A percentile compares a stretch with the other conserved stretches of the same genome.
phyloP scores from a whole-genome alignment of 1,140 invertebrate genomes.

The Euura lappo region DNA sequence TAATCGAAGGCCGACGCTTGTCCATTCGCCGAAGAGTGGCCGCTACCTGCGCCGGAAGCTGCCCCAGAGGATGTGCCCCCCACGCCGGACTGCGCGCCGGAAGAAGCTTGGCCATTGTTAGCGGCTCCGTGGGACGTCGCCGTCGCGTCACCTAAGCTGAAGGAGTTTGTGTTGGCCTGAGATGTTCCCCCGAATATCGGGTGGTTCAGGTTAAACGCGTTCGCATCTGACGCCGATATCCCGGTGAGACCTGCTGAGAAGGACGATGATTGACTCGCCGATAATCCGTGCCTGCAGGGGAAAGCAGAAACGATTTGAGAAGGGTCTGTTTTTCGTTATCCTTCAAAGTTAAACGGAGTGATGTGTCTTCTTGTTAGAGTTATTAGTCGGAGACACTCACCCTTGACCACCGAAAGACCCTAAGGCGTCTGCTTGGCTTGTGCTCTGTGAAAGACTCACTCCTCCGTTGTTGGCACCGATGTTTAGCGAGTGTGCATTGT shows the following conservation, averaged over 20 bases:
- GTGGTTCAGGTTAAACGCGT: conserved; percentile 36
- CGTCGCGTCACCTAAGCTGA: conserved; percentile 40
- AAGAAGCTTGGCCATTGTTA: conserved; percentile 39
- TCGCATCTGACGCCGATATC: conserved; percentile 39
- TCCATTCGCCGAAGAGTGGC: conserved; percentile 35
- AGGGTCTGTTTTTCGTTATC: neutral
- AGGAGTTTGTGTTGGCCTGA: conserved; percentile 40
- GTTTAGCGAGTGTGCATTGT: conserved; percentile 48
- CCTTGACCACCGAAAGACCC: conserved; percentile 30
- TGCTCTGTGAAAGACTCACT: conserved; percentile 49
- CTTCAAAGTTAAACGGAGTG: too few relatives aligned
- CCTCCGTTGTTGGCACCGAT: conserved; percentile 42
- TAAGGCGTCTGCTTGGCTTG: conserved; percentile 30
- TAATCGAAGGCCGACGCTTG: conserved; percentile 26
- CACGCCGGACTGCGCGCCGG: conserved; percentile 8
- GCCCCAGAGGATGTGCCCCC: conserved; percentile 11
- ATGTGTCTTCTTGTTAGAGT: too few relatives aligned
- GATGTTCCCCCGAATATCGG: conserved; percentile 34
- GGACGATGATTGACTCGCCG: conserved; percentile 49
- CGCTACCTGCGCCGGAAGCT: conserved; percentile 40
- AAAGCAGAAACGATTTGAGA: neutral
- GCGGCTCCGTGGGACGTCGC: conserved; percentile 44
- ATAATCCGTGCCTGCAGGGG: conserved; percentile 32
- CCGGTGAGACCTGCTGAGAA: conserved; percentile 45
- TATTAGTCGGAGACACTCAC: conserved; percentile 27